These are phyloP conservation scores for Oriolus oriolus DNA, from an alignment of 2,113 vertebrate species.

Conservation along the genomic window DNA sequence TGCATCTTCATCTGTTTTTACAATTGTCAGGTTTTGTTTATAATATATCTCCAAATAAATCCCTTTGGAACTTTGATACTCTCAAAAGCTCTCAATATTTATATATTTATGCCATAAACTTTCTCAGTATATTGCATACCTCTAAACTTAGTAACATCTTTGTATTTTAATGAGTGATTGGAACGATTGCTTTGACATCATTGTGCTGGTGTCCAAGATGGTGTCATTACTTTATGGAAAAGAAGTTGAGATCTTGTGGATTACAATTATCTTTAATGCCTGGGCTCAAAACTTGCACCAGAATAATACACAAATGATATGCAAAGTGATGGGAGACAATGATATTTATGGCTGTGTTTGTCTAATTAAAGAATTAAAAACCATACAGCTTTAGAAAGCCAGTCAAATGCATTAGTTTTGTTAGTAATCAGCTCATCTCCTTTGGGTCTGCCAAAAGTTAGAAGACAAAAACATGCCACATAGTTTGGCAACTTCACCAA, in stretches of 20 bases:
- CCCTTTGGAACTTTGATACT: conserved; percentile 39
- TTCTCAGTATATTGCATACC: conserved; percentile 7
- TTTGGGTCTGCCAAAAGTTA: neutral
- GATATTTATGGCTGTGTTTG: neutral
- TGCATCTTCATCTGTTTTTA: conserved; percentile 1
- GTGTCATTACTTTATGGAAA: neutral
- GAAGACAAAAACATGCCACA: neutral
- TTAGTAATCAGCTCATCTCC: neutral
- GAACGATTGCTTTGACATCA: neutral
- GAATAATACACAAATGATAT: neutral
- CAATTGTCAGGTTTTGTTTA: conserved; percentile 19
- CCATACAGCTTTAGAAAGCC: neutral
- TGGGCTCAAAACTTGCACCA: neutral
- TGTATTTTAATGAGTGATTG: conserved; percentile 8
- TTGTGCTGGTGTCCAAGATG: neutral
- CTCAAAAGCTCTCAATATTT: conserved; percentile 47
- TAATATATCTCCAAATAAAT: conserved; percentile 22
- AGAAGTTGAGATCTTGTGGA: neutral
- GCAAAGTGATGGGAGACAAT: neutral
- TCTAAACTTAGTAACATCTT: conserved; percentile 16
- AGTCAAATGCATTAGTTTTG: neutral
- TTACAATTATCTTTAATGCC: neutral
- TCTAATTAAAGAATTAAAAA: neutral
- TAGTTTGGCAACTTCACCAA: neutral
- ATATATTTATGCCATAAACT: conserved; percentile 47